Conservation (phyloP, 2,888 invertebrate species). For the Acronicta aceris region DNA sequence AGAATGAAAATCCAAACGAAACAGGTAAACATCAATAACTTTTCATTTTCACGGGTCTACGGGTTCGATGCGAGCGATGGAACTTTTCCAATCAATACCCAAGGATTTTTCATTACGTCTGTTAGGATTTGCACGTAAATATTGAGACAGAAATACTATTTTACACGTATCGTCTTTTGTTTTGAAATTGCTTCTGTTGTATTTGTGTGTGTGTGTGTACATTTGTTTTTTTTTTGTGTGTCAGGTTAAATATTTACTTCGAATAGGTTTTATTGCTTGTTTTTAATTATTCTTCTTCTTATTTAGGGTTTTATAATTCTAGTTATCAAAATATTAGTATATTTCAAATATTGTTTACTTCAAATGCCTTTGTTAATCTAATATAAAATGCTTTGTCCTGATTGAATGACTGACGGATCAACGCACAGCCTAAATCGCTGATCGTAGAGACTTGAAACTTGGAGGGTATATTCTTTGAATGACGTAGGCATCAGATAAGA, state of each 20-base stretch:
- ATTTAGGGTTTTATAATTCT: no score
- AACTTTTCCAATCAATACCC: conserved; percentile 47
- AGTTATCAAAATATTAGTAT: no score
- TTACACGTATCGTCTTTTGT: conserved; percentile 9
- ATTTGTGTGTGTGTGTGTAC: background rate
- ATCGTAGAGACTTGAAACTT: no score
- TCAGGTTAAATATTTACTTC: background rate
- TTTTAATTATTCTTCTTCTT: no score
- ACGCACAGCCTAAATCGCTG: no score
- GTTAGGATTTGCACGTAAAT: conserved; percentile 30
- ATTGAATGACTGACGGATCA: no score
- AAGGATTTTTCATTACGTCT: conserved; percentile 40
- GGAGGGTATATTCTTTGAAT: no score
- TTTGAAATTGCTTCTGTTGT: background rate
- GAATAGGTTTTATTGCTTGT: no score
- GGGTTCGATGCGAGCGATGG: conserved; percentile 9
- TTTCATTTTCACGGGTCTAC: conserved; percentile 44
- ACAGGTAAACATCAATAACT: conserved; percentile 42
- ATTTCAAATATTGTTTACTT: no score
- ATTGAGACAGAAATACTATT: conserved; percentile 17
- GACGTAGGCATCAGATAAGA: no score
- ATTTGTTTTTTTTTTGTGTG: conserved; percentile 5
- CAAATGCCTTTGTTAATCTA: no score
- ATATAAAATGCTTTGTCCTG: no score
- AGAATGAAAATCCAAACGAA: conserved; percentile 1